Base-by-base conservation (phyloP, 2,113 vertebrate genomes). In the Cryptotis parvus region DNA sequence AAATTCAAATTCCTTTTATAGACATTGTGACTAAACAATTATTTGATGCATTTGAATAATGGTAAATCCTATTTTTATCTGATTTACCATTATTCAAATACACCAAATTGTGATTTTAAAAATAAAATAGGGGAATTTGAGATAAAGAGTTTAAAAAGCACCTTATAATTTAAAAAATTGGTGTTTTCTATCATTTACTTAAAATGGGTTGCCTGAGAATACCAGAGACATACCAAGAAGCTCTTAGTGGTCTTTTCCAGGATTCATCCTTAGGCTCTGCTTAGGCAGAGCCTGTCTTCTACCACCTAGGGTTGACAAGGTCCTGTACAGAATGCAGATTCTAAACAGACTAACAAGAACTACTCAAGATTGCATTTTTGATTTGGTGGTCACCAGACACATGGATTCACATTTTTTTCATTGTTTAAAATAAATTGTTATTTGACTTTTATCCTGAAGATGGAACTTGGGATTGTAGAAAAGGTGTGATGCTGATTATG, bases 401-500 rank as follows among this genome's bases (percentile, higher is more conserved):
- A 18, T 6, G 3, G 9, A 76, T 73, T 90, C 16, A 70, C 70
- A 83, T 86, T 93, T 81, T 85, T 78, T 31, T 27, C 5, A n/a
- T 77, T 83, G 55, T n/a, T 90, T 73, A 72, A 61, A 45, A 22
- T 65, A 78, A 75, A 82, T 26, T 61, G 52, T 2, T 3, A 12
- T 10, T 84, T 73, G 27, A 84, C 8, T 55, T 6, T 73, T 18
- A 75, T 5, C 75, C 45, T 55, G n/a, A 73, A 79, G 26, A 26
- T 37, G 27, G 12, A 12, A 65, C 2, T 45, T 65, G 15, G 35
- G 75, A 58, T 74, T 55, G 41, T 9, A 79, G 35, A 65, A 84
- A 39, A 22, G 78, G 84, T 82, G 35, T 87, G 37, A 24, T 88
- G 24, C 85, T 90, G 84, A 83, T 12, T 78, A 84, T 43, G 22